These are phyloP conservation scores for Agapornis canus DNA, from an alignment of 2,797 vertebrate species.

Conservation along the genomic window DNA sequence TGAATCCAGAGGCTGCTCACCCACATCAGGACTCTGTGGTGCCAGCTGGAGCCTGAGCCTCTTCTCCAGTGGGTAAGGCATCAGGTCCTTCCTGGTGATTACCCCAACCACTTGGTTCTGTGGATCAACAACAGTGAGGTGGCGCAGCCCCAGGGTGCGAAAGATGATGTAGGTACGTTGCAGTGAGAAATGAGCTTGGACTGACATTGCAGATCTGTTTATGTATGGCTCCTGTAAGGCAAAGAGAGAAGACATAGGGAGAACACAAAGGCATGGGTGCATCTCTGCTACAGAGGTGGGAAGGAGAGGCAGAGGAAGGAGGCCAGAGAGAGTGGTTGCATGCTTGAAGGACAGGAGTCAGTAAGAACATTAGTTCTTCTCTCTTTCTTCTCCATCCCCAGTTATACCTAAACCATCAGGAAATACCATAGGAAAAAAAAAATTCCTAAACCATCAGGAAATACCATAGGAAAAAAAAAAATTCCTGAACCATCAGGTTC, in stretches of 20 bases:
- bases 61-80: constrained; percentile 27
- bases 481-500: neutral
- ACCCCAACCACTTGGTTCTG: constrained; percentile 44
- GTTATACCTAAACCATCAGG: neutral
- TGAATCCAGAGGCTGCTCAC: constrained; percentile 3
- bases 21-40: neutral
- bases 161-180: constrained; percentile 48
- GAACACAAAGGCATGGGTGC: neutral
- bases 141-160: constrained; percentile 51
- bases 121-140: constrained; percentile 43
- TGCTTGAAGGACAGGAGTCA: neutral
- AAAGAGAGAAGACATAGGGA: neutral
- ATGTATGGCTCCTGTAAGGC: constrained; percentile 59
- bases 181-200: constrained; percentile 57
- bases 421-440: constrained; percentile 9
- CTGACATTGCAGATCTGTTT: constrained; percentile 60
- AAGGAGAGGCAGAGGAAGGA: neutral
- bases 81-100: constrained; percentile 61
- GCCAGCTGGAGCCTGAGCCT: neutral
- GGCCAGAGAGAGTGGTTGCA: neutral
- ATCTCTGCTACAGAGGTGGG: neutral
- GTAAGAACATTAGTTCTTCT: neutral
- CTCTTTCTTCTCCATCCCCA: neutral
- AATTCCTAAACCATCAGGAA: neutral
- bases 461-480: neutral